These are phyloP conservation scores for Aphidius ervi DNA, from an alignment of 1,140 invertebrate species.

Conservation along the genomic window DNA sequence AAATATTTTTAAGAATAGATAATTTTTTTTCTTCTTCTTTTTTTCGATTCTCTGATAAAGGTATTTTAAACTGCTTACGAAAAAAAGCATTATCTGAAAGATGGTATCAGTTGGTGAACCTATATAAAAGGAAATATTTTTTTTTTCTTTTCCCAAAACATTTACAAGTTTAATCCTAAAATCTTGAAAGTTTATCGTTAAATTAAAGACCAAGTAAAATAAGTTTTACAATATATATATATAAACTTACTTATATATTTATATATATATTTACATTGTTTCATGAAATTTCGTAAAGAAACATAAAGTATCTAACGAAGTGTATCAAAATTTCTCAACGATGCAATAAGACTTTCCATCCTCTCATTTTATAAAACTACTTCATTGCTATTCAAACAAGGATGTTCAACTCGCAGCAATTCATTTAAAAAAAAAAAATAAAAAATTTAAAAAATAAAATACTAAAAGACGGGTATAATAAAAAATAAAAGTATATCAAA, in stretches of 20 bases:
- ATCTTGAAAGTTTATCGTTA: background rate
- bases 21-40: too few species aligned
- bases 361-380: background rate
- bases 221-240: too few species aligned
- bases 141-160: background rate
- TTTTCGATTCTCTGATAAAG: too few species aligned
- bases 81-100: background rate
- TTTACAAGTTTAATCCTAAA: background rate
- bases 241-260: too few species aligned
- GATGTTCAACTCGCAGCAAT: background rate
- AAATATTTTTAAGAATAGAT: too few species aligned
- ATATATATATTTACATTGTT: too few species aligned
- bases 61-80: background rate
- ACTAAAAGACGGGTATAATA: background rate
- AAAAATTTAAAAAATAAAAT: background rate
- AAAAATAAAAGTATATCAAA: background rate
- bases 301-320: too few species aligned
- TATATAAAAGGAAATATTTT: background rate
- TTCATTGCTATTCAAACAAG: constrained; percentile 7
- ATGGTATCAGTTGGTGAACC: too few species aligned
- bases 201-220: background rate
- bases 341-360: too few species aligned
- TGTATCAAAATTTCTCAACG: too few species aligned
- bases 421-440: background rate
- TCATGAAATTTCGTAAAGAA: too few species aligned